Percentiles rank a stretch among this genome's conserved stretches.
Conservation (phyloP, 2,113 vertebrate species). For the Sapajus apella region DNA sequence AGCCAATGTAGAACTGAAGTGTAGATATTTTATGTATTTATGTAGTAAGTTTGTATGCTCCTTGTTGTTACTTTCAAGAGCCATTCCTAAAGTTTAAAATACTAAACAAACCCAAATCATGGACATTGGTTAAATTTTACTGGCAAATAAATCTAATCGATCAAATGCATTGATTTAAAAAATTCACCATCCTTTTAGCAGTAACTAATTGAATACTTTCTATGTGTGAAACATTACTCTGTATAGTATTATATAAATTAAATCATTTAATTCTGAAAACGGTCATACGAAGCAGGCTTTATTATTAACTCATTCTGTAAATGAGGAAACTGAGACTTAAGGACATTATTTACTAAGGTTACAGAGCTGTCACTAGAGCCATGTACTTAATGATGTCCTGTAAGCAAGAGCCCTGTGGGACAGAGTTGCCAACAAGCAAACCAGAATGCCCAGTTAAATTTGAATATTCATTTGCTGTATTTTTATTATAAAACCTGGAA, state of each 20-base stretch:
- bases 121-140: not conserved
- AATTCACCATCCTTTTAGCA: not conserved
- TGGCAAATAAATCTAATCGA: not conserved
- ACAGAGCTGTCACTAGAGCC: not conserved
- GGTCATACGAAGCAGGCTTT: not conserved
- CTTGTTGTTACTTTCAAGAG: not conserved
- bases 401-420: not conserved
- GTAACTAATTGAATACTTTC: conserved; percentile 3
- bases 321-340: not conserved
- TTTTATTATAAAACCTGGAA: not conserved
- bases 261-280: conserved; percentile 21
- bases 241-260: not conserved
- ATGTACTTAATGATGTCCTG: not conserved
- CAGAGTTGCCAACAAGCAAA: not conserved
- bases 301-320: not conserved
- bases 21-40: not conserved
- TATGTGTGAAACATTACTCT: not conserved
- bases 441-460: not conserved
- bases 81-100: conserved; percentile 31
- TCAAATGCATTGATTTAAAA: not conserved
- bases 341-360: not conserved
- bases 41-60: not conserved
- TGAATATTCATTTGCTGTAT: not conserved
- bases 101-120: not conserved
- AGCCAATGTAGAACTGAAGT: not conserved